Percentiles rank a stretch among this genome's conserved stretches.
phyloP scores from a whole-genome alignment of 2,888 invertebrate genomes.

The Dicycla oo region DNA sequence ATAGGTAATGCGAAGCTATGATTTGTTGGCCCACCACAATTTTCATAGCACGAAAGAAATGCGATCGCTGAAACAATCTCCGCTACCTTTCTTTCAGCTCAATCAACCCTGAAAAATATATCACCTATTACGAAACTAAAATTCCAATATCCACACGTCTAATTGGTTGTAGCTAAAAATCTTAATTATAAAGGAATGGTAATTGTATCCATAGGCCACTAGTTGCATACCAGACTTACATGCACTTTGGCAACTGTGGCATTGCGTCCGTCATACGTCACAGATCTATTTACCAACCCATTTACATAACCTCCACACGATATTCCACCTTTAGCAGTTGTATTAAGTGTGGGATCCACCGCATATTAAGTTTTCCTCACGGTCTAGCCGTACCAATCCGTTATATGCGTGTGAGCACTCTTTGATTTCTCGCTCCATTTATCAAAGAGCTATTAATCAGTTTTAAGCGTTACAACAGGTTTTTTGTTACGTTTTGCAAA shows the following conservation, averaged over 20 bases:
- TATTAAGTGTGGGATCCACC: conserved; percentile 42
- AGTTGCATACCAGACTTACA: conserved; percentile 75
- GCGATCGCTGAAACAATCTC: background rate
- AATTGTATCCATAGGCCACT: conserved; percentile 71
- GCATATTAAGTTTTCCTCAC: conserved; percentile 48
- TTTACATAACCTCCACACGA: conserved; percentile 16
- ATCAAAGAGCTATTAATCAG: conserved; percentile 79
- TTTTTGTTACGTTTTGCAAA: conserved; percentile 68
- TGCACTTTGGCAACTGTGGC: conserved; percentile 77
- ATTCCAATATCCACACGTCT: conserved; percentile 39
- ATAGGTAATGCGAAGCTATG: background rate
- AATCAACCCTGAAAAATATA: conserved; percentile 38
- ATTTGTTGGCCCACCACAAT: background rate
- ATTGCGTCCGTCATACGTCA: conserved; percentile 74
- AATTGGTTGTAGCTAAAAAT: conserved; percentile 59
- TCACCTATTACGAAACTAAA: conserved; percentile 42
- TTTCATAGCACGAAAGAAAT: background rate
- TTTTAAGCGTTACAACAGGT: conserved; percentile 77
- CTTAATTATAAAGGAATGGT: conserved; percentile 72
- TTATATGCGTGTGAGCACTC: conserved; percentile 75
- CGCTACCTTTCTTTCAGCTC: conserved; percentile 11
- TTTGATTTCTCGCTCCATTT: conserved; percentile 87
- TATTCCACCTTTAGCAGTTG: conserved; percentile 37
- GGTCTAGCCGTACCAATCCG: conserved; percentile 63
- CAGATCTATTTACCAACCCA: conserved; percentile 61